These are phyloP conservation scores for Zeugodacus cucurbitae DNA, from an alignment of 1,140 invertebrate species.

Conservation along the genomic window DNA sequence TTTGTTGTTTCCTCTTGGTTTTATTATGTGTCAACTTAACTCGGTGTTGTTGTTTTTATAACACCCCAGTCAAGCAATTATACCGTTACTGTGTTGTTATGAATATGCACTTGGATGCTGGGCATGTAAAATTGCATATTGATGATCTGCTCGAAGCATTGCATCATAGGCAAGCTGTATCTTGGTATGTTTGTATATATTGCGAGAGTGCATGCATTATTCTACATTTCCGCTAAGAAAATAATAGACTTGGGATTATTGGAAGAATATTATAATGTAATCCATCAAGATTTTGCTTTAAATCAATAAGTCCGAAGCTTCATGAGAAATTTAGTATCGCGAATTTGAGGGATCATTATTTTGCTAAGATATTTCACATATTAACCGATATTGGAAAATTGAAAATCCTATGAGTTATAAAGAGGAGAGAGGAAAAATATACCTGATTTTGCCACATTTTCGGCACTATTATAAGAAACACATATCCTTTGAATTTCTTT, in stretches of 20 bases:
- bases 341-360: no score
- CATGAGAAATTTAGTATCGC: neutral
- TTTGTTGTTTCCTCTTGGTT: neutral
- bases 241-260: neutral
- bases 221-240: neutral
- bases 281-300: neutral
- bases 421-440: no score
- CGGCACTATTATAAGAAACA: no score
- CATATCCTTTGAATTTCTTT: no score
- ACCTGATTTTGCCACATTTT: no score
- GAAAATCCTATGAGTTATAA: no score
- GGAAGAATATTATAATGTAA: neutral
- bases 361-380: no score
- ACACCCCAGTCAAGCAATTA: constrained; percentile 11
- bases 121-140: constrained; percentile 28
- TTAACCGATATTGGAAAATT: no score
- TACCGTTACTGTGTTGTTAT: neutral
- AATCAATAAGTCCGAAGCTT: neutral
- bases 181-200: no score
- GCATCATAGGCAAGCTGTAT: neutral
- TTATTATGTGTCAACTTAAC: neutral
- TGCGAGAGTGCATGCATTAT: neutral
- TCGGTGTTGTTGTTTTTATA: constrained; percentile 18
- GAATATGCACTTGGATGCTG: neutral
- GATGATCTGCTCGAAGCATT: neutral